Conservation (phyloP, 2,797 vertebrate species). For the Urocyon cinereoargenteus region DNA sequence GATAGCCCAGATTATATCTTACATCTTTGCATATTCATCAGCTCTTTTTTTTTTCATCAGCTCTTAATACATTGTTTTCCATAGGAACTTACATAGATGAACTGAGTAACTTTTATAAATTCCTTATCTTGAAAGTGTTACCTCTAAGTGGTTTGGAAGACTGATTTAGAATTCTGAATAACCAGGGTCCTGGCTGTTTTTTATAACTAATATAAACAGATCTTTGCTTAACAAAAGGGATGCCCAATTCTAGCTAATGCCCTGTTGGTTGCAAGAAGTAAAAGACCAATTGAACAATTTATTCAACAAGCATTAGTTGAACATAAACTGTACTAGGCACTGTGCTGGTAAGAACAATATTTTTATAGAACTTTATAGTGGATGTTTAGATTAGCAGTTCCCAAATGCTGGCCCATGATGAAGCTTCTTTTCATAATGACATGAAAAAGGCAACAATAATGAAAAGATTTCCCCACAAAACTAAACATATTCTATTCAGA, state of each 20-base stretch:
- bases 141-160: background rate
- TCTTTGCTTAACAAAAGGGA: slow-evolving; percentile 27
- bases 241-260: background rate
- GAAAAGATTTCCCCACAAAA: background rate
- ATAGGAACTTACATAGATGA: background rate
- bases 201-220: background rate
- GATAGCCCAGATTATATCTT: background rate
- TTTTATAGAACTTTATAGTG: background rate
- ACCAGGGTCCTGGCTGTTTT: slow-evolving; percentile 22
- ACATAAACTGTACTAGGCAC: background rate
- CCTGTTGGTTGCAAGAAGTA: slow-evolving; percentile 17
- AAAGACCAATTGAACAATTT: background rate
- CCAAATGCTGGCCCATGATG: background rate
- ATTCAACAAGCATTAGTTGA: background rate
- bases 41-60: background rate
- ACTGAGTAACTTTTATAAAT: slow-evolving; percentile 13
- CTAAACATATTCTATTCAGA: slow-evolving; percentile 13
- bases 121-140: slow-evolving; percentile 22
- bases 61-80: slow-evolving; percentile 9
- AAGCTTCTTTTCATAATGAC: slow-evolving; percentile 8
- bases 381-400: background rate
- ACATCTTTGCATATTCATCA: background rate
- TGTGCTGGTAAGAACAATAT: background rate
- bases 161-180: slow-evolving; percentile 9
- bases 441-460: slow-evolving; percentile 24